Evolutionary conservation across 2,113 vertebrate genomes (phyloP).

Genomic region (Catharus bicknelli): DNA sequence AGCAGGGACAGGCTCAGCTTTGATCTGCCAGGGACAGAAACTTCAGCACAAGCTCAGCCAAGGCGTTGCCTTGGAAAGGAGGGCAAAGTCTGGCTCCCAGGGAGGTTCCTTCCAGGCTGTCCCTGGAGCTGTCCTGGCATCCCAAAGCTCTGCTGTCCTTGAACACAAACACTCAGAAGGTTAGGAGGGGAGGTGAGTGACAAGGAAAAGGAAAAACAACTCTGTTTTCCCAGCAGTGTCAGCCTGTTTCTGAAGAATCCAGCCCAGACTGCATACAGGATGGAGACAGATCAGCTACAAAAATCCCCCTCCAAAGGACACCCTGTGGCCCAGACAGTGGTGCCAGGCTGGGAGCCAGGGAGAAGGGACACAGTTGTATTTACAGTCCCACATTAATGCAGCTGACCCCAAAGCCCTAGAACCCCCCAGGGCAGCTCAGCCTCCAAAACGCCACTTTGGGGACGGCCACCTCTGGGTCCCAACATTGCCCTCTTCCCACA

Average conservation of each 20-base stretch:
- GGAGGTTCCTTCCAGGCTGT: neutral
- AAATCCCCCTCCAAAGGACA: neutral
- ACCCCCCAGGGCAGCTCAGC: neutral
- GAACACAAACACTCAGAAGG: neutral
- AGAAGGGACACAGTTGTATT: neutral
- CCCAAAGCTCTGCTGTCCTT: neutral
- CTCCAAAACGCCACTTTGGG: fast-evolving
- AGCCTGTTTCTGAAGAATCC: neutral
- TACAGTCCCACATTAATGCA: fast-evolving
- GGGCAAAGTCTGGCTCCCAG: neutral
- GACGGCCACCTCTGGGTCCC: neutral
- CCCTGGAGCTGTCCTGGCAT: neutral
- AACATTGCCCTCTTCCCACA: neutral
- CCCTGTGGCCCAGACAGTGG: fast-evolving
- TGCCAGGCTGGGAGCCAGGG: neutral
- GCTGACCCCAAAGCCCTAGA: neutral
- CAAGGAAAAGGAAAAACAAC: constrained; percentile 7
- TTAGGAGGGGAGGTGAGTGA: neutral
- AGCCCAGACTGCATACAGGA: neutral
- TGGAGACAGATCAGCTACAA: fast-evolving
- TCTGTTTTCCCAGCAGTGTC: neutral
- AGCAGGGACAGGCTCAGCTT: neutral
- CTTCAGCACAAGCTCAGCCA: neutral
- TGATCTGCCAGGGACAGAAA: neutral
- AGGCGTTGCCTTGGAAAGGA: neutral